These are phyloP conservation scores for Platysteira castanea DNA, from an alignment of 2,113 vertebrate species.

Conservation along the genomic window DNA sequence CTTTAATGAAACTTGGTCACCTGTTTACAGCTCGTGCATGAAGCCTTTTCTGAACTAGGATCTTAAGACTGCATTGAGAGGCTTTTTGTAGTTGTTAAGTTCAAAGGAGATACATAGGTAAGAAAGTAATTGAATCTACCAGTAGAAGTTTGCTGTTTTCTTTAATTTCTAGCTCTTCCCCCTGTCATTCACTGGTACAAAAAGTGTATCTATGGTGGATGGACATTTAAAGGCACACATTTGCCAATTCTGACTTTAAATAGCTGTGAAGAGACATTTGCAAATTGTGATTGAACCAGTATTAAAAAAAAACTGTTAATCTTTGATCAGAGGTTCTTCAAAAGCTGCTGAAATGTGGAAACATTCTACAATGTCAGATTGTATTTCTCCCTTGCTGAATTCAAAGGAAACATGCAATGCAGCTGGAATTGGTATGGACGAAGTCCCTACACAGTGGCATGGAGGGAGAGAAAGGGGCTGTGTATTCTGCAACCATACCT, in stretches of 20 bases:
- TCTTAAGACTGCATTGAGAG: not conserved
- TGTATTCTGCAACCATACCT: not conserved
- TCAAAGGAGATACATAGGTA: not conserved
- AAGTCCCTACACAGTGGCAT: not conserved
- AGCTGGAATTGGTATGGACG: too few species aligned
- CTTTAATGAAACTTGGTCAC: constrained; percentile 31
- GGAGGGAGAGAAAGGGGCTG: not conserved
- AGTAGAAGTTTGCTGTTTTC: not conserved
- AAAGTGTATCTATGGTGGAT: not conserved
- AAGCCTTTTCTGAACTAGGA: not conserved
- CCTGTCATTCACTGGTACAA: not conserved
- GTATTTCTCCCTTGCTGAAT: not conserved
- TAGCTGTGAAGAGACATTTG: not conserved
- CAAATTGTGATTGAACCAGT: not conserved
- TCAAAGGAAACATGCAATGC: not conserved
- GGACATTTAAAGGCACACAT: not conserved
- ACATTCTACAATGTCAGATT: not conserved
- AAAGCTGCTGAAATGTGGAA: not conserved
- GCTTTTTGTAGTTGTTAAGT: not conserved
- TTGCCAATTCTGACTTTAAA: not conserved
- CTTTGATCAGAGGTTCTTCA: not conserved
- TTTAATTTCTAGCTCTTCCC: not conserved
- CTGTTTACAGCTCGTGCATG: not conserved
- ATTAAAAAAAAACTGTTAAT: not conserved
- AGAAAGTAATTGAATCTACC: not conserved